These are phyloP conservation scores for Eutrigla gurnardus DNA, from an alignment of 2,797 vertebrate genomes.

Conservation along the genomic window DNA sequence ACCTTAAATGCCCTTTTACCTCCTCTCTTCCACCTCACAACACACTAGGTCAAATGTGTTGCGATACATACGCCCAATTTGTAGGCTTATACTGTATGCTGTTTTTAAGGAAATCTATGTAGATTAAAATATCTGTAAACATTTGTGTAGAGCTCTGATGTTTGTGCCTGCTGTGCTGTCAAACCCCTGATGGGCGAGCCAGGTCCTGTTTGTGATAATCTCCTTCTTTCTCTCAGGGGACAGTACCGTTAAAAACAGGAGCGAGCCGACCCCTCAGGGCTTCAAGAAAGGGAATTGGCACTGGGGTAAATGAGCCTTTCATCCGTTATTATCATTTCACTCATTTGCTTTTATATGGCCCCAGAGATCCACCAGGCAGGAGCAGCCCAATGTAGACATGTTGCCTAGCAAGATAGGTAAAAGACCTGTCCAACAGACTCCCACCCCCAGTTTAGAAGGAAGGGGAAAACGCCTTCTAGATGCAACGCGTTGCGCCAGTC, in stretches of 20 bases:
- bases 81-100: slow-evolving; percentile 33
- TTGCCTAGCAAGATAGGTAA: slow-evolving; percentile 49
- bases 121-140: slow-evolving; percentile 52
- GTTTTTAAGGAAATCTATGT: slow-evolving; percentile 45
- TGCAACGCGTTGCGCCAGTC: slow-evolving; percentile 43
- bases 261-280: slow-evolving; percentile 87
- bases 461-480: slow-evolving; percentile 34
- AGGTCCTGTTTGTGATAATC: slow-evolving; percentile 79
- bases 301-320: slow-evolving; percentile 88
- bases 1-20: slow-evolving; percentile 41
- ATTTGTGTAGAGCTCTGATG: slow-evolving; percentile 67
- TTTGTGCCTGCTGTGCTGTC: slow-evolving; percentile 73
- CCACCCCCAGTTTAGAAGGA: slow-evolving; percentile 38
- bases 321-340: slow-evolving; percentile 78
- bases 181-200: slow-evolving; percentile 59
- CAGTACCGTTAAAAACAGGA: slow-evolving; percentile 89
- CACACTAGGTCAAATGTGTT: slow-evolving; percentile 17
- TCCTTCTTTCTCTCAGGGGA: slow-evolving; percentile 88
- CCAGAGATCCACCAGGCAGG: slow-evolving; percentile 72
- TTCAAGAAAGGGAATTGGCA: slow-evolving; percentile 91
- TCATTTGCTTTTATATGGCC: slow-evolving; percentile 72
- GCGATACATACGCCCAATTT: slow-evolving; percentile 20
- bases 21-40: slow-evolving; percentile 44
- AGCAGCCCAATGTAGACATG: slow-evolving; percentile 59
- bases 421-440: slow-evolving; percentile 44